Percentiles rank a stretch among this genome's conserved stretches.
These are phyloP conservation scores for Brevimyrus niger DNA, from an alignment of 2,113 vertebrate species.

Conservation along the genomic window DNA sequence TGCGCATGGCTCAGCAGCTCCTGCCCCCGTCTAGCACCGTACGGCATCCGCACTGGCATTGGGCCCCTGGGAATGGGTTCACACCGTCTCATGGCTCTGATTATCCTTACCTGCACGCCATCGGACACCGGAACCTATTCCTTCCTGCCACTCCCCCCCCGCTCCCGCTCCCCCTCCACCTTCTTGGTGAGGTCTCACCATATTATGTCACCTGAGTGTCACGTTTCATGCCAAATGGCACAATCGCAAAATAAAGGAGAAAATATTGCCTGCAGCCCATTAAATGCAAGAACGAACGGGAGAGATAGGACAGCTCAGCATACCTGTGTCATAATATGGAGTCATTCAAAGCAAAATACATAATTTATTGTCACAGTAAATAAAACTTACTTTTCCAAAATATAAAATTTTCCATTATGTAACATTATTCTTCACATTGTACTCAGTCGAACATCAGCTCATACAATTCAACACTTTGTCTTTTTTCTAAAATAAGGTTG, in stretches of 20 bases:
- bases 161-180: neutral
- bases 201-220: neutral
- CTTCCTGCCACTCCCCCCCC: neutral
- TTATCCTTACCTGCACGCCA: neutral
- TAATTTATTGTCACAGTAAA: conserved; percentile 10
- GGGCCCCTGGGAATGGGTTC: neutral
- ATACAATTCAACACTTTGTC: neutral
- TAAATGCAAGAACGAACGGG: neutral
- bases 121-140: neutral
- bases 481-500: neutral
- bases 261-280: neutral
- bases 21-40: neutral
- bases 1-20: neutral
- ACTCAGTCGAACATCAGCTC: neutral
- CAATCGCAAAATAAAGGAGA: neutral
- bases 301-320: neutral
- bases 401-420: conserved; percentile 17
- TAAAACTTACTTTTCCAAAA: neutral
- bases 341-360: conserved; percentile 9
- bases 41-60: neutral
- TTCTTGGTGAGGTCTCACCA: neutral
- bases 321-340: neutral
- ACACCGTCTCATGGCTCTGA: neutral
- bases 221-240: neutral
- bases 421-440: conserved; percentile 10